A percentile compares a stretch with the other conserved stretches of the same genome.
Conservation (phyloP, 2,797 vertebrate genomes). For the Poecilia picta region DNA sequence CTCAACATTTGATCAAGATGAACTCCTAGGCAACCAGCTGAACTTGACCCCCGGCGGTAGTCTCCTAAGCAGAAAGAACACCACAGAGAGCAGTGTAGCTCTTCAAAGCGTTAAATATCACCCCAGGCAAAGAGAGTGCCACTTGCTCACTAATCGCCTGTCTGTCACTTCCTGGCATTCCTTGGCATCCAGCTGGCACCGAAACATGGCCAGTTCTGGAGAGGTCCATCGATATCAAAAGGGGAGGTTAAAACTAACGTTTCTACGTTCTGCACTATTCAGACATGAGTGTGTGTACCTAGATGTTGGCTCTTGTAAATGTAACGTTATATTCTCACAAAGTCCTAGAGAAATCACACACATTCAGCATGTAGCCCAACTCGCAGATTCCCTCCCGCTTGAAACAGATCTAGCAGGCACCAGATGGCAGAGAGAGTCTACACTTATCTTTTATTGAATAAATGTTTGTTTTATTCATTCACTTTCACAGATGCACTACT, state of each 20-base stretch:
- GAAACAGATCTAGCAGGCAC: conserved; percentile 55
- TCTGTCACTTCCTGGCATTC: conserved; percentile 72
- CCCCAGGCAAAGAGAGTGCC: conserved; percentile 65
- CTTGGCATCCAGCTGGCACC: conserved; percentile 70
- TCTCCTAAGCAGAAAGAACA: conserved; percentile 53
- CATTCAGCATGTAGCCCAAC: conserved; percentile 29
- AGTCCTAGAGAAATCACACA: conserved; percentile 23
- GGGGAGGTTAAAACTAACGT: conserved; percentile 39
- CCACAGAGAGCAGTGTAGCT: conserved; percentile 56
- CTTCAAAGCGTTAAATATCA: conserved; percentile 65
- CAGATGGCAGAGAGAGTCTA: conserved; percentile 75
- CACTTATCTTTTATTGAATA: conserved; percentile 76
- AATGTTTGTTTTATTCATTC: conserved; percentile 78
- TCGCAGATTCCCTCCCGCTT: conserved; percentile 28
- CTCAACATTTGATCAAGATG: conserved; percentile 65
- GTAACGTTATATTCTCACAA: conserved; percentile 20
- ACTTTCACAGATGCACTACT: conserved; percentile 54
- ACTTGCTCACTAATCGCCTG: conserved; percentile 74
- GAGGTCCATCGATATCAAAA: conserved; percentile 48
- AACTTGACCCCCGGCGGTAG: conserved; percentile 56
- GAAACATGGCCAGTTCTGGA: conserved; percentile 52
- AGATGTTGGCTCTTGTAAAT: conserved; percentile 13
- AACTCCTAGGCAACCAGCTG: conserved; percentile 61
- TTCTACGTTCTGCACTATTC: conserved; percentile 27
- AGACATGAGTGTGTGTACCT: conserved; percentile 1